phyloP scores from a whole-genome alignment of 2,113 vertebrate species.

The Anoplopoma fimbria region DNA sequence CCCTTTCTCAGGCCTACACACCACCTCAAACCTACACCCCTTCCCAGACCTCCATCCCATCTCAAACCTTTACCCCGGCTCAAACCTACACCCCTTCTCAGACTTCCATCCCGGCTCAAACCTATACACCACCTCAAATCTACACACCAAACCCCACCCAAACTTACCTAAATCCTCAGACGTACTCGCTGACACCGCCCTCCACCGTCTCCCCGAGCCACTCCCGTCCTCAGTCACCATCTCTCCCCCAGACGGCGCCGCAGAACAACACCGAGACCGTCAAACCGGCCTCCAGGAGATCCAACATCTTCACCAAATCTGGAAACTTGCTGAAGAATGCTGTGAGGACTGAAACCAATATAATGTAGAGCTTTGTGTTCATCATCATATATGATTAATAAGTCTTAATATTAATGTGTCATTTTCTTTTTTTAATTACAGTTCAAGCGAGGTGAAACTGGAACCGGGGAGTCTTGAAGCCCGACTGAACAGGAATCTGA shows the following conservation, averaged over 20 bases:
- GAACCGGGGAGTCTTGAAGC: constrained; percentile 69
- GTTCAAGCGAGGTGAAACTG: constrained; percentile 78
- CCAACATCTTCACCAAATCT: constrained; percentile 81
- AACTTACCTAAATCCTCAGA: constrained; percentile 24
- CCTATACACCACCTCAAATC: background rate
- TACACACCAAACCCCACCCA: constrained; percentile 18
- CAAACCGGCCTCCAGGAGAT: constrained; percentile 50
- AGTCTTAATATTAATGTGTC: background rate
- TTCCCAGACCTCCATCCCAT: background rate
- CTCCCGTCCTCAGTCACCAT: background rate
- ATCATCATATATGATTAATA: background rate
- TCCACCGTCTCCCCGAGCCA: background rate
- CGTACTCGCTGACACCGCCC: constrained; percentile 5
- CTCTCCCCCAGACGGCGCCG: background rate
- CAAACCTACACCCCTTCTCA: background rate
- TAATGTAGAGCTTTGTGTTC: background rate
- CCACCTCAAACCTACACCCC: constrained; percentile 11
- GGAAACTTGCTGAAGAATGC: constrained; percentile 78
- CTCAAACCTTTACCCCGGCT: constrained; percentile 10
- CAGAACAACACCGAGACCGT: constrained; percentile 41
- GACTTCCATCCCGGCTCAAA: background rate
- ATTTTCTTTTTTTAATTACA: constrained; percentile 48
- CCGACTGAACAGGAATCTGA: constrained; percentile 14
- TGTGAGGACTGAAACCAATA: constrained; percentile 48
- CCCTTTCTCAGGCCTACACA: background rate